Conservation (phyloP, 2,113 vertebrate genomes). For the Gulo gulo region DNA sequence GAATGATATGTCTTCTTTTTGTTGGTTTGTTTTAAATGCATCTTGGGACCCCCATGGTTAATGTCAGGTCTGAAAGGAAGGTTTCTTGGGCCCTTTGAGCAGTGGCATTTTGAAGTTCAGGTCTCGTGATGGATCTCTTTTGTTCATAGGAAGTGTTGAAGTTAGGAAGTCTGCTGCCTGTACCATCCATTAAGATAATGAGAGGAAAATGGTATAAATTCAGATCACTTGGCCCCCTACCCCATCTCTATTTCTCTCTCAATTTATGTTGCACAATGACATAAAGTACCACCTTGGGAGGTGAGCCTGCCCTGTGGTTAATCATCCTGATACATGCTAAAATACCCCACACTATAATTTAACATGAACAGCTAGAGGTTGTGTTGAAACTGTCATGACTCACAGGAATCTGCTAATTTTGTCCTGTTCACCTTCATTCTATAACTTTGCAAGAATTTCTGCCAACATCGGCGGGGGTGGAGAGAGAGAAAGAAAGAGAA, state of each 20-base stretch:
- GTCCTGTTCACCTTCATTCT: constrained; percentile 66
- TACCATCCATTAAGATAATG: neutral
- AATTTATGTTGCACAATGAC: constrained; percentile 53
- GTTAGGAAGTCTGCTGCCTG: neutral
- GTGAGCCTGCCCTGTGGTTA: constrained; percentile 27
- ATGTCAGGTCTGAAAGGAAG: constrained; percentile 65
- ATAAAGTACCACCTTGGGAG: constrained; percentile 41
- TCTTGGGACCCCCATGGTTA: neutral
- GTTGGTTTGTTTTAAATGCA: constrained; percentile 47
- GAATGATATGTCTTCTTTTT: constrained; percentile 17
- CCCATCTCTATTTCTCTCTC: constrained; percentile 39
- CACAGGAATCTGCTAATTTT: constrained; percentile 70
- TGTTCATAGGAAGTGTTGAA: constrained; percentile 36
- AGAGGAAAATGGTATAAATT: constrained; percentile 66
- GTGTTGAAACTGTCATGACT: constrained; percentile 63
- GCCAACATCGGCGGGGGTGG: neutral
- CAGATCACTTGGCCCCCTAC: neutral
- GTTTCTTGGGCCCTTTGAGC: constrained; percentile 28
- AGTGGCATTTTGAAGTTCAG: neutral
- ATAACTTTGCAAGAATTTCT: constrained; percentile 58
- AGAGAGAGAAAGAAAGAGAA: neutral
- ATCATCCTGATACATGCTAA: neutral
- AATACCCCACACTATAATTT: constrained; percentile 61
- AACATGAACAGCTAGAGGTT: constrained; percentile 38
- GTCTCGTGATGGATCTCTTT: constrained; percentile 15